Percentiles rank a stretch among this genome's conserved stretches.
Evolutionary conservation across 2,888 invertebrate species (phyloP).

Genomic region (Gymnosoma rotundatum): DNA sequence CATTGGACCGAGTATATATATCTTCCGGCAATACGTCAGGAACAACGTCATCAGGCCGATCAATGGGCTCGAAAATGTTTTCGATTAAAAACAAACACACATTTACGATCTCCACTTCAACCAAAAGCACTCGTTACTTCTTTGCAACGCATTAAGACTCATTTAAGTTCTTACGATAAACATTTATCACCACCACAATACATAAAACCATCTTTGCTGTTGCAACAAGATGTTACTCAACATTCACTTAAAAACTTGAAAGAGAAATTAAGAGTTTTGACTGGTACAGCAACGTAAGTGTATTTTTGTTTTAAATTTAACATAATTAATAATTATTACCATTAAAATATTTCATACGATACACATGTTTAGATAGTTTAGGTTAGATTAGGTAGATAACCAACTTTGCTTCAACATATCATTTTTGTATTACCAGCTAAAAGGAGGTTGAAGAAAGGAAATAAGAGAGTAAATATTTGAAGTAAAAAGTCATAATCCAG

Average conservation of each 20-base stretch:
- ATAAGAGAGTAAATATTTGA: too few species aligned
- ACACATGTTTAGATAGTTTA: background rate
- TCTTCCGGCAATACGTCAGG: slow-evolving; percentile 83
- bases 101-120: slow-evolving; percentile 73
- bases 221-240: slow-evolving; percentile 73
- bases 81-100: slow-evolving; percentile 77
- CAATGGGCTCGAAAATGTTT: slow-evolving; percentile 84
- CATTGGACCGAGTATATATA: slow-evolving; percentile 88
- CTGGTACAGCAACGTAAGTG: slow-evolving; percentile 83
- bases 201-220: slow-evolving; percentile 69
- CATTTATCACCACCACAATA: slow-evolving; percentile 84
- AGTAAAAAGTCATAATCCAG: too few species aligned
- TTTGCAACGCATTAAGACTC: slow-evolving; percentile 84
- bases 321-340: background rate
- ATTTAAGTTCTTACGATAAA: slow-evolving; percentile 86
- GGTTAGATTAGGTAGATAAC: too few species aligned
- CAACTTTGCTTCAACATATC: too few species aligned
- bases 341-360: background rate
- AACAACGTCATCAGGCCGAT: slow-evolving; percentile 83
- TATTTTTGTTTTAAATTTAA: background rate
- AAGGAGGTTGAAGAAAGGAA: too few species aligned
- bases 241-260: slow-evolving; percentile 77
- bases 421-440: too few species aligned
- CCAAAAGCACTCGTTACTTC: slow-evolving; percentile 81
- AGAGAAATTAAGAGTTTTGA: slow-evolving; percentile 80